Percentiles rank a stretch among this genome's conserved stretches.
Conservation (phyloP, 2,113 vertebrate species). For the Eonycteris spelaea region DNA sequence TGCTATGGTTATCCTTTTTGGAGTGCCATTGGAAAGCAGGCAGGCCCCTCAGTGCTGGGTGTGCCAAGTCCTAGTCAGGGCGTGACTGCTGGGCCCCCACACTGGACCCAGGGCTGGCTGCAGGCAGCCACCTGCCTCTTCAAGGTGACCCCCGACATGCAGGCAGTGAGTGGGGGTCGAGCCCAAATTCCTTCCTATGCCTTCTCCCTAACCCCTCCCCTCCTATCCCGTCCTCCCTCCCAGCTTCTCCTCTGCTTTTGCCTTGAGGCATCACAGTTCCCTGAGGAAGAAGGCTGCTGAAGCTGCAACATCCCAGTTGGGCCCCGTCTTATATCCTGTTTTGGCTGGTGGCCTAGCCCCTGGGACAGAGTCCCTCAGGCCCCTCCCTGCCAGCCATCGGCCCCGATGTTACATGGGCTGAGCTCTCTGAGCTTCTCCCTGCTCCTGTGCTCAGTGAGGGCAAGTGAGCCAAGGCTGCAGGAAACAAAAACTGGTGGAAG, state of each 20-base stretch:
- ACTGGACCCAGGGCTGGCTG: neutral
- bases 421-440: neutral
- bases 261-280: neutral
- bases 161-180: fast-evolving
- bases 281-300: neutral
- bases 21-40: neutral
- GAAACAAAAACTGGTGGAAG: neutral
- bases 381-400: fast-evolving
- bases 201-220: neutral
- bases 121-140: neutral
- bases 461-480: neutral
- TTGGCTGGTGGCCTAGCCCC: neutral
- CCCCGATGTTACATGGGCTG: neutral
- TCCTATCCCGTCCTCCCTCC: neutral
- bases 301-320: no score
- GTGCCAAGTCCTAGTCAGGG: neutral
- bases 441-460: neutral
- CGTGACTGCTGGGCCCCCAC: neutral
- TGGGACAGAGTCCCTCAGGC: neutral
- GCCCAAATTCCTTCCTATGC: neutral
- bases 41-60: no score
- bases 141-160: neutral
- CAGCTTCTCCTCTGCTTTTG: neutral
- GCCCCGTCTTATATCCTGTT: neutral
- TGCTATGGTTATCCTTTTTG: neutral